Evolutionary conservation across 2,888 invertebrate genomes (phyloP).

Genomic region (Ennomos erosarius): DNA sequence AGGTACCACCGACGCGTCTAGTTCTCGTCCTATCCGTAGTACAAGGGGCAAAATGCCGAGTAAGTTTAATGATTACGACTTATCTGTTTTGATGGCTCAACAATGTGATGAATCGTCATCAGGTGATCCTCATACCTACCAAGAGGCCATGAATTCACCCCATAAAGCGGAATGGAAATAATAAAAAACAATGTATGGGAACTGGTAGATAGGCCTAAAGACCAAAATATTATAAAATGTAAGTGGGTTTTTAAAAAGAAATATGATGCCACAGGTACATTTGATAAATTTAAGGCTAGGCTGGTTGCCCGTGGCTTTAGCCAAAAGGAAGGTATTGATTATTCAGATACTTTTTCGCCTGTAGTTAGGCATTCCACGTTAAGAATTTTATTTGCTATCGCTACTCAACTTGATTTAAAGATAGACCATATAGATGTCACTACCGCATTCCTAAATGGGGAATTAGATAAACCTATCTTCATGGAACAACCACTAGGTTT

Average conservation of each 20-base stretch:
- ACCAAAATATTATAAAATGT: constrained; percentile 9
- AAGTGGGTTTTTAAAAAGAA: constrained; percentile 17
- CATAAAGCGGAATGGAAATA: no score
- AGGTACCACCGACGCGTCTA: neutral
- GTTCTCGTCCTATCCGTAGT: constrained; percentile 4
- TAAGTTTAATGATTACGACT: no score
- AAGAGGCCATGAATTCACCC: no score
- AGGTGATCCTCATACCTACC: no score
- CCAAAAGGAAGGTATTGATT: constrained; percentile 10
- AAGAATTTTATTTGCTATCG: constrained; percentile 9
- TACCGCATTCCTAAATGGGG: constrained; percentile 15
- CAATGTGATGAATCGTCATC: no score
- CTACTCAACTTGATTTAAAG: constrained; percentile 1
- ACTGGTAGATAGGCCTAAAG: constrained; percentile 2
- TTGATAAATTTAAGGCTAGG: constrained; percentile 5
- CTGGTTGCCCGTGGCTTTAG: constrained; percentile 20
- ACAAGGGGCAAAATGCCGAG: neutral
- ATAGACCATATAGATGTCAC: constrained; percentile 15
- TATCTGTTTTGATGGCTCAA: no score
- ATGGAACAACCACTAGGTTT: constrained; percentile 15
- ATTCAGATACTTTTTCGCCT: constrained; percentile 17
- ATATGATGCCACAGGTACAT: constrained; percentile 7
- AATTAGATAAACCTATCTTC: constrained; percentile 8
- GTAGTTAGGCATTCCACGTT: constrained; percentile 11
- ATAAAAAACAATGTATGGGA: constrained; percentile 8